phyloP scores from a whole-genome alignment of 1,140 invertebrate genomes.

The Holotrichia oblita region DNA sequence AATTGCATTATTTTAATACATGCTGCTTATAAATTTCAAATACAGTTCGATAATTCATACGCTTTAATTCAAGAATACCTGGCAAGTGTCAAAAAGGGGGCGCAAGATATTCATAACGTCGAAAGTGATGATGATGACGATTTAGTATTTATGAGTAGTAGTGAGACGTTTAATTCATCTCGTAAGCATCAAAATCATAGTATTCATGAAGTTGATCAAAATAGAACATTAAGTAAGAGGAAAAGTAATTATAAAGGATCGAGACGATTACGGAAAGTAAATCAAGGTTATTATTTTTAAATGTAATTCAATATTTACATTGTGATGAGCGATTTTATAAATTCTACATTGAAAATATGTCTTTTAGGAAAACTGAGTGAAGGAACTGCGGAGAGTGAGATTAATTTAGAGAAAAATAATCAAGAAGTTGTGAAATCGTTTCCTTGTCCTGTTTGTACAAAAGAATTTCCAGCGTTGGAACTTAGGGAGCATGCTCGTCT shows the following conservation, averaged over 20 bases:
- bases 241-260: conserved; percentile 1
- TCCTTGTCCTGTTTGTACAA: conserved; percentile 49
- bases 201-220: neutral
- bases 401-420: no score
- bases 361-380: conserved; percentile 4
- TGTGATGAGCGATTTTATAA: neutral
- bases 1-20: conserved; percentile 36
- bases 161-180: neutral
- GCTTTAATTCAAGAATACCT: conserved; percentile 38
- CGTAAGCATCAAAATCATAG: neutral
- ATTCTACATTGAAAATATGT: neutral
- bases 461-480: conserved; percentile 47
- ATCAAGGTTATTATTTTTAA: neutral
- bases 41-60: conserved; percentile 41
- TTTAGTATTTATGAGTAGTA: conserved; percentile 23
- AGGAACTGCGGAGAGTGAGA: neutral
- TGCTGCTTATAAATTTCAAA: conserved; percentile 42
- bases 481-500: conserved; percentile 46
- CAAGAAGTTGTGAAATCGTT: neutral
- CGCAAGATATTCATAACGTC: neutral
- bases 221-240: conserved; percentile 33
- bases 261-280: neutral
- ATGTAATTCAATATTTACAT: neutral
- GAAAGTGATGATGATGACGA: conserved; percentile 17
- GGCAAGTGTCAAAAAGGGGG: conserved; percentile 22